A percentile compares a stretch with the other conserved stretches of the same genome.
Evolutionary conservation across 2,888 invertebrate genomes (phyloP).

Genomic region (Pollenia labialis): DNA sequence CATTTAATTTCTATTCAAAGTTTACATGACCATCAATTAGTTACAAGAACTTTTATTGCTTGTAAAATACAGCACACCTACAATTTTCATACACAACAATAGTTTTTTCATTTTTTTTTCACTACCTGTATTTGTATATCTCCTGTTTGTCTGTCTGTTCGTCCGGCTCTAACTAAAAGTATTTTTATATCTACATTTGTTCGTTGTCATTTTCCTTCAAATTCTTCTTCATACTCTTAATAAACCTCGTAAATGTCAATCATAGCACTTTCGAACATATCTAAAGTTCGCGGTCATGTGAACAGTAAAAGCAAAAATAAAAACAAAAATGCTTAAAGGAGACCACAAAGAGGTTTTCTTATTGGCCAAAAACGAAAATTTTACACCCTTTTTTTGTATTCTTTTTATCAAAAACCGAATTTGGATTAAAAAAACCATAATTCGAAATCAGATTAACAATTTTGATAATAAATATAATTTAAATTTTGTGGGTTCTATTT

Average conservation of each 20-base stretch:
- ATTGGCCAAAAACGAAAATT: too few relatives aligned
- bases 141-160: neutral
- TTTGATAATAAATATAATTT: too few relatives aligned
- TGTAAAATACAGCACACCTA: slow-evolving; percentile 1
- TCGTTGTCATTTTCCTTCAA: slow-evolving; percentile 10
- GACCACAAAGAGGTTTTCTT: neutral
- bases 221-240: slow-evolving; percentile 11
- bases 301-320: slow-evolving; percentile 6
- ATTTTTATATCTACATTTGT: slow-evolving; percentile 4
- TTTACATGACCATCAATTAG: slow-evolving; percentile 60
- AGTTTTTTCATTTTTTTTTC: slow-evolving; percentile 2
- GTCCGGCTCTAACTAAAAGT: slow-evolving; percentile 3
- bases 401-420: too few relatives aligned
- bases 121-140: neutral
- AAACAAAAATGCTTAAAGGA: slow-evolving; percentile 14
- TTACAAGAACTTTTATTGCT: slow-evolving; percentile 35
- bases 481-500: too few relatives aligned
- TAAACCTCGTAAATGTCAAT: slow-evolving; percentile 55
- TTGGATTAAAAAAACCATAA: too few relatives aligned
- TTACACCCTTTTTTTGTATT: too few relatives aligned
- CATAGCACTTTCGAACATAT: slow-evolving; percentile 53
- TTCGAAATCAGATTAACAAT: too few relatives aligned
- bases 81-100: neutral
- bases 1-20: slow-evolving; percentile 22
- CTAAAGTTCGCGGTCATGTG: slow-evolving; percentile 74